Conservation (phyloP, 2,797 vertebrate genomes). For the Poeciliopsis turneri region DNA sequence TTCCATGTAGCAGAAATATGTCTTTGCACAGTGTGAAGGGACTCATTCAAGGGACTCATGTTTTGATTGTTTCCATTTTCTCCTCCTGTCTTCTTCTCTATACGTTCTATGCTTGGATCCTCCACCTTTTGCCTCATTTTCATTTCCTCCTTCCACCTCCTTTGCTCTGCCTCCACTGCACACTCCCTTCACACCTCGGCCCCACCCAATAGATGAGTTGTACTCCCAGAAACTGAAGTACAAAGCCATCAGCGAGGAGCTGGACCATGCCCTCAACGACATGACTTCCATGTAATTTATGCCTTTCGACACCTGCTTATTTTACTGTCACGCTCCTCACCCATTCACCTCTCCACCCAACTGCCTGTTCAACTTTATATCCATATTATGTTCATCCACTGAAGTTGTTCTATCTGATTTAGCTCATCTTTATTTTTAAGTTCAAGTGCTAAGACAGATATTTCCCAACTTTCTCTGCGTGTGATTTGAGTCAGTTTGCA, state of each 20-base stretch:
- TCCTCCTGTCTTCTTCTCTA: slow-evolving; percentile 34
- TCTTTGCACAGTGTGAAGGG: not conserved
- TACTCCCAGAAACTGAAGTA: slow-evolving; percentile 99
- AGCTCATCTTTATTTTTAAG: slow-evolving; percentile 14
- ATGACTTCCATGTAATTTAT: slow-evolving; percentile 99
- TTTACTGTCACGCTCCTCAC: slow-evolving; percentile 26
- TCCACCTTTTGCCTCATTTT: slow-evolving; percentile 63
- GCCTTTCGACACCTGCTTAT: slow-evolving; percentile 64
- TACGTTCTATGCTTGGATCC: slow-evolving; percentile 59
- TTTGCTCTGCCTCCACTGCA: slow-evolving; percentile 45
- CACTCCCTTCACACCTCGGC: slow-evolving; percentile 42
- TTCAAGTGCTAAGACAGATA: slow-evolving; percentile 39
- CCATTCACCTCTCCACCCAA: slow-evolving; percentile 40
- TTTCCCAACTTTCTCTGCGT: slow-evolving; percentile 19
- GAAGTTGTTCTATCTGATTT: slow-evolving; percentile 3
- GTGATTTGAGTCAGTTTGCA: slow-evolving; percentile 9
- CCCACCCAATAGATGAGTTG: slow-evolving; percentile 90
- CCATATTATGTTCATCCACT: not conserved
- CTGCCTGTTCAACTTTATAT: not conserved
- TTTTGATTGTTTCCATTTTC: slow-evolving; percentile 53
- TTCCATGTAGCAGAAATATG: not conserved
- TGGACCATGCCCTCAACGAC: slow-evolving; percentile 99
- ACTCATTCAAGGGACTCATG: slow-evolving; percentile 15
- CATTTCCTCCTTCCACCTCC: slow-evolving; percentile 55
- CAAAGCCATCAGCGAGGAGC: slow-evolving; percentile 99